These are phyloP conservation scores for Trochalopteron elliotii DNA, from an alignment of 2,113 vertebrate species.

Conservation along the genomic window DNA sequence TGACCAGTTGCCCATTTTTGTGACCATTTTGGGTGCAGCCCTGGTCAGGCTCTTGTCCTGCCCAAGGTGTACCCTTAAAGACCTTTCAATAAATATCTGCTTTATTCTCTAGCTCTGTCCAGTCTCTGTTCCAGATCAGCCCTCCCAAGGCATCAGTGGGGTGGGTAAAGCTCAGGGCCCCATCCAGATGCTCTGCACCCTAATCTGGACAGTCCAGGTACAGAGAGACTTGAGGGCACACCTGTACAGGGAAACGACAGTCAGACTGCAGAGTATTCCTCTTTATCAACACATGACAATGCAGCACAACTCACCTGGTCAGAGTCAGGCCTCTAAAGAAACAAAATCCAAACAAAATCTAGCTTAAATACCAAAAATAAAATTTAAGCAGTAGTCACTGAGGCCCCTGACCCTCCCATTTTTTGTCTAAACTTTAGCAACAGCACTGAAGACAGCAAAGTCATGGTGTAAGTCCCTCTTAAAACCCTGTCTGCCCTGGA, in stretches of 20 bases:
- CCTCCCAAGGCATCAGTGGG: not conserved
- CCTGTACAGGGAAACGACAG: not conserved
- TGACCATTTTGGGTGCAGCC: not conserved
- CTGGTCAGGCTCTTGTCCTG: not conserved
- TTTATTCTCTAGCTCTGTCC: not conserved
- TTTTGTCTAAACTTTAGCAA: not conserved
- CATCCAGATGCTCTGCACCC: not conserved
- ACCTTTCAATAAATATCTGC: not conserved
- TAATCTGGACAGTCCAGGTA: not conserved
- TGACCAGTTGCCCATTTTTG: not conserved
- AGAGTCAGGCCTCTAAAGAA: not conserved
- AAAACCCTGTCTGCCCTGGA: not conserved
- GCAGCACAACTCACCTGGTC: not conserved
- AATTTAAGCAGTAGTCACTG: not conserved
- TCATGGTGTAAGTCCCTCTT: not conserved
- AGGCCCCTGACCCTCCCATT: not conserved
- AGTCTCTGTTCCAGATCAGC: not conserved
- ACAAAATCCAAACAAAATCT: not conserved
- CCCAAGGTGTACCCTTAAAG: not conserved
- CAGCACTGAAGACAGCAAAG: not conserved
- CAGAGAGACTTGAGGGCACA: not conserved
- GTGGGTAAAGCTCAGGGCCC: not conserved
- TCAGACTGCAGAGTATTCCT: rapidly evolving
- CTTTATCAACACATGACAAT: rapidly evolving
- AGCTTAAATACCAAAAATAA: not conserved